These are phyloP conservation scores for Drosophila sucinea DNA, from an alignment of 1,140 invertebrate species.

Conservation along the genomic window DNA sequence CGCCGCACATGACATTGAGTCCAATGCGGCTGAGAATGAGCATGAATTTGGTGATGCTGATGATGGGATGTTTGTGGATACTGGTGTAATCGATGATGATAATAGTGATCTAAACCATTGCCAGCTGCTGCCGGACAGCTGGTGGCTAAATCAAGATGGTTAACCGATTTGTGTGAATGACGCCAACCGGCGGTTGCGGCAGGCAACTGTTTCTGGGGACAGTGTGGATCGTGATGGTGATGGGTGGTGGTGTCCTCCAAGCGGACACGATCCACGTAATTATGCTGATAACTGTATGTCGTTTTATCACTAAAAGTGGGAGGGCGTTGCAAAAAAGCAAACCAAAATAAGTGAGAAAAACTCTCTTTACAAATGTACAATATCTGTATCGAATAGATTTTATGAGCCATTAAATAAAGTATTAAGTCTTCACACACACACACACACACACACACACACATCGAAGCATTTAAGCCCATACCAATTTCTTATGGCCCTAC, in stretches of 20 bases:
- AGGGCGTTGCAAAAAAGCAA: not conserved
- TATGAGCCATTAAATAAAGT: no score
- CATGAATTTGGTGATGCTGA: constrained; percentile 34
- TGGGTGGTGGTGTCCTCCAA: constrained; percentile 43
- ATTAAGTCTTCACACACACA: no score
- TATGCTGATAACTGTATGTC: constrained; percentile 73
- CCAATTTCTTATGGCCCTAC: no score
- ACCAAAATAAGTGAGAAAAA: not conserved
- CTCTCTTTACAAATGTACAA: not conserved
- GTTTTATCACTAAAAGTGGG: constrained; percentile 48
- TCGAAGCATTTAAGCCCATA: no score
- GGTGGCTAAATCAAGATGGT: constrained; percentile 83
- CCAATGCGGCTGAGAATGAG: constrained; percentile 70
- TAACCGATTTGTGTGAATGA: constrained; percentile 77
- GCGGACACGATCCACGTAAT: constrained; percentile 79
- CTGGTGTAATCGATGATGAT: constrained; percentile 35
- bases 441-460: no score
- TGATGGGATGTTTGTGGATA: constrained; percentile 10
- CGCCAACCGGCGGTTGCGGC: constrained; percentile 81
- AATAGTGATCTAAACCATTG: constrained; percentile 68
- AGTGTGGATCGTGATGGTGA: constrained; percentile 58
- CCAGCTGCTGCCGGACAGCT: constrained; percentile 81
- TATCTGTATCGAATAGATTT: no score
- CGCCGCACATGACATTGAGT: constrained; percentile 64
- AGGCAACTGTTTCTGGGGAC: constrained; percentile 53